Percentiles rank a stretch among this genome's conserved stretches.
Evolutionary conservation across 2,113 vertebrate species (phyloP).

Genomic region (human): GRCh38 chr4:134419001-134419500

Average conservation of each 20-base stretch:
- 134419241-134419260: neutral
- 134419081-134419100: neutral
- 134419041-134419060: neutral
- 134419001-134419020: neutral
- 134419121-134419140: neutral
- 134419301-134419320: neutral
- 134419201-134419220: neutral
- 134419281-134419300: neutral
- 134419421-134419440: neutral
- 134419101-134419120: too few species aligned
- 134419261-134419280: neutral
- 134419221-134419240: neutral
- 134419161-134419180: neutral
- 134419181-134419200: neutral
- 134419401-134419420: rapidly evolving
- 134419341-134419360: neutral
- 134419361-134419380: neutral
- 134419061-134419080: neutral
- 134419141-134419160: neutral
- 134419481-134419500: neutral
- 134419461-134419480: neutral
- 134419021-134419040: neutral
- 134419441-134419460: neutral
- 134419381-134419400: neutral
- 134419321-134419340: neutral